Percentiles rank a stretch among this genome's conserved stretches.
phyloP scores from a whole-genome alignment of 37 sponge, comb jelly and placozoan genomes.

The Haliclona indistincta region DNA sequence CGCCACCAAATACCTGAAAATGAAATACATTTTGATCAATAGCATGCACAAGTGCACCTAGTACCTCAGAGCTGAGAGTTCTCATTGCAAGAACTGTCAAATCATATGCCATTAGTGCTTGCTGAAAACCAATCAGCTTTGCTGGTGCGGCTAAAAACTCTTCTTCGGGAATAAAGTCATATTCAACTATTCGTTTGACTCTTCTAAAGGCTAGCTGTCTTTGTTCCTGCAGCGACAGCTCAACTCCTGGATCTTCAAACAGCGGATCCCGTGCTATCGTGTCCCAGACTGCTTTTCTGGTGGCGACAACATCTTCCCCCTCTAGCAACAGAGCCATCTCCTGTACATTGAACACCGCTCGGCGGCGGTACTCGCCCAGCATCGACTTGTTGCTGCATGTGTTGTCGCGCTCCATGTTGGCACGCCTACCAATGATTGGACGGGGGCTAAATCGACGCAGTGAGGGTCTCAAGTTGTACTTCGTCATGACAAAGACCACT shows the following conservation, averaged over 20 bases:
- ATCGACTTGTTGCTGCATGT: background rate
- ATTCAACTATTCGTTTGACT: conserved; percentile 60
- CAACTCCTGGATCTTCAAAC: conserved; percentile 28
- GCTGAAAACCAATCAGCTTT: conserved; percentile 4
- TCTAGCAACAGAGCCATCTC: conserved; percentile 30
- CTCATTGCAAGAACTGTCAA: background rate
- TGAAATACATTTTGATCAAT: background rate
- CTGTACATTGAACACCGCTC: conserved; percentile 36
- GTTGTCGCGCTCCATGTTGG: too few species aligned
- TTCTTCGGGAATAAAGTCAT: conserved; percentile 51
- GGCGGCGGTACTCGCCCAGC: conserved; percentile 48
- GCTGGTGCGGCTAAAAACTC: conserved; percentile 33
- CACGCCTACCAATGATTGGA: too few species aligned
- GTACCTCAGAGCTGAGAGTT: conserved; percentile 41
- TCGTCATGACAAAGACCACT: too few species aligned
- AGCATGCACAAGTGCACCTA: background rate
- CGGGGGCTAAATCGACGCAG: too few species aligned
- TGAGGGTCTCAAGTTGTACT: too few species aligned
- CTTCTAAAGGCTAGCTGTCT: conserved; percentile 55
- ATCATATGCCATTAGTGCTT: conserved; percentile 40
- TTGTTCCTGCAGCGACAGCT: conserved; percentile 51
- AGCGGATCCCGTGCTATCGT: conserved; percentile 69
- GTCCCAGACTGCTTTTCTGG: conserved; percentile 35
- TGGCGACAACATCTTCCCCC: conserved; percentile 32
- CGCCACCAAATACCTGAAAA: conserved; percentile 38